Conservation (phyloP, 2,888 invertebrate genomes). For the Trichogramma evanescens region DNA sequence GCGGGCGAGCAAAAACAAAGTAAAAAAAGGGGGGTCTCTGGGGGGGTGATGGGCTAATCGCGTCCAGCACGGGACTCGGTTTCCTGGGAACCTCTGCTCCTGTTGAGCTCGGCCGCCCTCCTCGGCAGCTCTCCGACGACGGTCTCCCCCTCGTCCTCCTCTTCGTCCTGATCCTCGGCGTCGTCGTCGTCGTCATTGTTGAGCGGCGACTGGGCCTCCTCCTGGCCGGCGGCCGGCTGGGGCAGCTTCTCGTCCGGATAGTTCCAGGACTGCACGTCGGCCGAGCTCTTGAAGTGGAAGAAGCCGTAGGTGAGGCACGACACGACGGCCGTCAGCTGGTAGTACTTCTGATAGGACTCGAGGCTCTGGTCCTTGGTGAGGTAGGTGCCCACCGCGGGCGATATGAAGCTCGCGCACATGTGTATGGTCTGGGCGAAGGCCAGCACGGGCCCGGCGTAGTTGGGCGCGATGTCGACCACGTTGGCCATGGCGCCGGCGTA, state of each 20-base stretch:
- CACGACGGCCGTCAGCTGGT: constrained; percentile 56
- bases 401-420: constrained; percentile 67
- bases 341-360: constrained; percentile 59
- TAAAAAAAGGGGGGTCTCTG: no score
- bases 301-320: constrained; percentile 57
- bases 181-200: constrained; percentile 37
- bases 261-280: constrained; percentile 56
- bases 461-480: constrained; percentile 72
- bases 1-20: no score
- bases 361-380: constrained; percentile 52
- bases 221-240: constrained; percentile 32
- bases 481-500: constrained; percentile 72
- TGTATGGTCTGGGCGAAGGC: constrained; percentile 73
- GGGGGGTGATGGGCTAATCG: no score
- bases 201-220: constrained; percentile 38
- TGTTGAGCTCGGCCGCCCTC: no score
- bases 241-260: constrained; percentile 45
- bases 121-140: background rate
- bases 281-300: constrained; percentile 63
- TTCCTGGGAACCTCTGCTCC: no score
- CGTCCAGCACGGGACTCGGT: no score
- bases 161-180: constrained; percentile 37
- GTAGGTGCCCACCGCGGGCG: constrained; percentile 59
- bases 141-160: constrained; percentile 25
- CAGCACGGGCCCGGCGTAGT: constrained; percentile 65